Percentiles rank a stretch among this genome's conserved stretches.
phyloP scores from a whole-genome alignment of 2,113 vertebrate species.

The Odocoileus hemionus region DNA sequence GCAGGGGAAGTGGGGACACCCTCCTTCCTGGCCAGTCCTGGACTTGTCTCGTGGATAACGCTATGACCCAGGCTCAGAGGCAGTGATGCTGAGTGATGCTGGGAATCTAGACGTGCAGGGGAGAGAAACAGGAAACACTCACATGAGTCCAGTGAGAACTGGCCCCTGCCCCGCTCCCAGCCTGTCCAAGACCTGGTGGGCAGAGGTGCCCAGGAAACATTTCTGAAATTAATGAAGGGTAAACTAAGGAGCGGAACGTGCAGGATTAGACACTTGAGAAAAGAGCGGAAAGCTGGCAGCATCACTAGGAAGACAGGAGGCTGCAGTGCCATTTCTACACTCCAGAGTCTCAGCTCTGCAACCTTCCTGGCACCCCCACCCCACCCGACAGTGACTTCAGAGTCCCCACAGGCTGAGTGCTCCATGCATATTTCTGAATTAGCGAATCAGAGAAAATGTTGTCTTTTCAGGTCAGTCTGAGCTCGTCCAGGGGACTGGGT shows the following conservation, averaged over 20 bases:
- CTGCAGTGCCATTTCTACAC: neutral
- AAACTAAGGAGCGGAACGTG: neutral
- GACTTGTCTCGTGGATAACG: accelerated
- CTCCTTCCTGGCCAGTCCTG: neutral
- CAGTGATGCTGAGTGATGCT: neutral
- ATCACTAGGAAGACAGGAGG: neutral
- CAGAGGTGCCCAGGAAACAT: neutral
- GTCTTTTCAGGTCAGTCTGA: neutral
- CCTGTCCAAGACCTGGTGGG: too few relatives aligned
- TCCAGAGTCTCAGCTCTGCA: neutral
- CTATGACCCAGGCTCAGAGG: neutral
- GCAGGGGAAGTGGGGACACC: neutral
- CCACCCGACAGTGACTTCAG: neutral
- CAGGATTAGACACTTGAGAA: neutral
- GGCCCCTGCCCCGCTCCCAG: accelerated
- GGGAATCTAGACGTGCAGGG: accelerated
- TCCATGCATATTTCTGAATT: neutral
- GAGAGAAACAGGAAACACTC: neutral
- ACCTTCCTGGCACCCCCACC: neutral
- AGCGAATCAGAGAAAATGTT: neutral
- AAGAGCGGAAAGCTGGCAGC: neutral
- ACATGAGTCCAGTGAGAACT: neutral
- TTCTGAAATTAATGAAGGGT: neutral
- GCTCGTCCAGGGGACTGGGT: neutral
- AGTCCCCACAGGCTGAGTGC: neutral